Evolutionary conservation across 2,888 invertebrate genomes (phyloP).

Genomic region (Lithosia quadra): DNA sequence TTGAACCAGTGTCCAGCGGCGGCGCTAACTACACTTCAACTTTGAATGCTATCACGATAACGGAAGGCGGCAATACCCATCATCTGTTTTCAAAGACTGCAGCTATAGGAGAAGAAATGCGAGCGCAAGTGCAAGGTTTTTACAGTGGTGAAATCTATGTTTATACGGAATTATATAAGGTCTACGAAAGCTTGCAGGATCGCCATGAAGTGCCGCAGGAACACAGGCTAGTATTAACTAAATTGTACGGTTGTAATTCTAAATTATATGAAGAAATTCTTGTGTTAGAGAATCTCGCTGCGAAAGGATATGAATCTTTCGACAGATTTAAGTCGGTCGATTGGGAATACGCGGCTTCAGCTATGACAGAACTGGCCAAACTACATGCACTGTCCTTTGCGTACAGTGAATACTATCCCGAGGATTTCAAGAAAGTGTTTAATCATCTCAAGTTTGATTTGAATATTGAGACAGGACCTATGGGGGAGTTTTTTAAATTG

Average conservation of each 20-base stretch:
- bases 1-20: slow-evolving; percentile 48
- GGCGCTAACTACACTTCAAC: slow-evolving; percentile 62
- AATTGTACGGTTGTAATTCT: slow-evolving; percentile 52
- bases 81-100: slow-evolving; percentile 47
- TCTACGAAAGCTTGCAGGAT: slow-evolving; percentile 42
- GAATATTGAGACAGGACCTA: slow-evolving; percentile 5
- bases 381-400: slow-evolving; percentile 68
- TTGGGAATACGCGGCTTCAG: slow-evolving; percentile 56
- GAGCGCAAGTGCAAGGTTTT: slow-evolving; percentile 36
- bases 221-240: slow-evolving; percentile 50
- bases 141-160: slow-evolving; percentile 41
- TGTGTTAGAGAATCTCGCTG: slow-evolving; percentile 59
- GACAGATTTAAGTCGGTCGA: slow-evolving; percentile 57
- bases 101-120: slow-evolving; percentile 55
- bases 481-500: background rate
- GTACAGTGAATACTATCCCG: slow-evolving; percentile 54
- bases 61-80: slow-evolving; percentile 38
- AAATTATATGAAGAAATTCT: slow-evolving; percentile 56
- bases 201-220: slow-evolving; percentile 38
- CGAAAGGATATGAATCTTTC: slow-evolving; percentile 52
- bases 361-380: slow-evolving; percentile 58
- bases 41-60: slow-evolving; percentile 47
- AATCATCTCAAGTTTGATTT: slow-evolving; percentile 43
- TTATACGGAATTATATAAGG: slow-evolving; percentile 38
- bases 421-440: slow-evolving; percentile 42